Conservation (phyloP, 2,888 invertebrate genomes). For the Mythimna loreyi region DNA sequence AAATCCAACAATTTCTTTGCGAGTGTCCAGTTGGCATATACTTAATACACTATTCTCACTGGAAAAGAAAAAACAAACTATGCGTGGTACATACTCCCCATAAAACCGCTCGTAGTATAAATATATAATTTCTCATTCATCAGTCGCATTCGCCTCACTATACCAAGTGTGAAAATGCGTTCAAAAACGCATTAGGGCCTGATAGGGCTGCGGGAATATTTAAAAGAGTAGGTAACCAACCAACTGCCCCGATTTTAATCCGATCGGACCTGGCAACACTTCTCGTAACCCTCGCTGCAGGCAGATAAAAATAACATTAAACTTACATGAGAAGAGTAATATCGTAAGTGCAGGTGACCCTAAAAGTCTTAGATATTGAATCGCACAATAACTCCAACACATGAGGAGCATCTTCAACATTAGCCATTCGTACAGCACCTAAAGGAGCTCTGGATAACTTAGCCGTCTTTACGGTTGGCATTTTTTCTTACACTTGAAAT, state of each 20-base stretch:
- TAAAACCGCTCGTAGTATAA: no score
- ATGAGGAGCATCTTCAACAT: slow-evolving; percentile 71
- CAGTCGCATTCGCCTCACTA: no score
- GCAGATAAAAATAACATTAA: not conserved
- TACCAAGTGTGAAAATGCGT: no score
- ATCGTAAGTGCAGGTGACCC: slow-evolving; percentile 69
- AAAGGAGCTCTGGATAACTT: slow-evolving; percentile 60
- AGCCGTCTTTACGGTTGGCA: slow-evolving; percentile 61
- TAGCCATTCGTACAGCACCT: slow-evolving; percentile 77
- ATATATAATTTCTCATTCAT: no score
- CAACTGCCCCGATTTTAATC: no score
- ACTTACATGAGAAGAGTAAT: slow-evolving; percentile 78
- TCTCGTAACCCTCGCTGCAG: not conserved
- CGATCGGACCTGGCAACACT: no score
- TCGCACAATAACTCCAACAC: slow-evolving; percentile 76
- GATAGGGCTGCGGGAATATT: no score
- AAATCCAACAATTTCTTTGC: slow-evolving; percentile 78
- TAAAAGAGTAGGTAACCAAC: no score
- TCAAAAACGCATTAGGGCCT: no score
- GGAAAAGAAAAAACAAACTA: slow-evolving; percentile 53
- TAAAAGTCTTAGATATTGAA: slow-evolving; percentile 78
- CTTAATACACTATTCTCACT: slow-evolving; percentile 88
- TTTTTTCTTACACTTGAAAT: slow-evolving; percentile 26
- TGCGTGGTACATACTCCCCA: no score
- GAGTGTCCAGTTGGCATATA: slow-evolving; percentile 83